phyloP scores from a whole-genome alignment of 2,113 vertebrate species.

The Coptodon rendalli region DNA sequence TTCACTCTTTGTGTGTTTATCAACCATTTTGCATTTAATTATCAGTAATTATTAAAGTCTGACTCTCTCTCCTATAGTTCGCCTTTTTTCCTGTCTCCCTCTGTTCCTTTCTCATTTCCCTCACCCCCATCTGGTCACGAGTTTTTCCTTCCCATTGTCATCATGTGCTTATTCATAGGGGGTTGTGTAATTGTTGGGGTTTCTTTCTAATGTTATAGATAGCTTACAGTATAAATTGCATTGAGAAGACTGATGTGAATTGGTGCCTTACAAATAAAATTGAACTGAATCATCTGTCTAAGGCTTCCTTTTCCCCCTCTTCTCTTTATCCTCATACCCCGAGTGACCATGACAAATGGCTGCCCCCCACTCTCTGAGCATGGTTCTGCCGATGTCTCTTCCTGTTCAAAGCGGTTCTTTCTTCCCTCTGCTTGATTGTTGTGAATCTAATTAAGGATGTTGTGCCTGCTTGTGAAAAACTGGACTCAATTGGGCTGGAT shows the following conservation, averaged over 20 bases:
- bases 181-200: background rate
- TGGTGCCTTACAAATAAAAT: background rate
- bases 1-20: background rate
- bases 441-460: background rate
- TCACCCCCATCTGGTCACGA: fast-evolving
- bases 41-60: background rate
- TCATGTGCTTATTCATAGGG: background rate
- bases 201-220: background rate
- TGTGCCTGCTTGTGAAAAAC: background rate
- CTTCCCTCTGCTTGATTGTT: background rate
- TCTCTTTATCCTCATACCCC: fast-evolving
- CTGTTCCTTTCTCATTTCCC: background rate
- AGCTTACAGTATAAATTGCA: background rate
- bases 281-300: background rate
- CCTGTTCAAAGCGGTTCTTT: background rate
- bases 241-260: background rate
- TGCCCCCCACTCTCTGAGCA: background rate
- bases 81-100: background rate
- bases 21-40: background rate
- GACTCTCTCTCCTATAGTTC: background rate
- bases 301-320: background rate
- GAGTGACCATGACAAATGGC: background rate
- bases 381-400: background rate
- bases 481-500: background rate
- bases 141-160: background rate